Percentiles rank a stretch among this genome's conserved stretches.
phyloP scores from a whole-genome alignment of 2,113 vertebrate species.

The Menura novaehollandiae region DNA sequence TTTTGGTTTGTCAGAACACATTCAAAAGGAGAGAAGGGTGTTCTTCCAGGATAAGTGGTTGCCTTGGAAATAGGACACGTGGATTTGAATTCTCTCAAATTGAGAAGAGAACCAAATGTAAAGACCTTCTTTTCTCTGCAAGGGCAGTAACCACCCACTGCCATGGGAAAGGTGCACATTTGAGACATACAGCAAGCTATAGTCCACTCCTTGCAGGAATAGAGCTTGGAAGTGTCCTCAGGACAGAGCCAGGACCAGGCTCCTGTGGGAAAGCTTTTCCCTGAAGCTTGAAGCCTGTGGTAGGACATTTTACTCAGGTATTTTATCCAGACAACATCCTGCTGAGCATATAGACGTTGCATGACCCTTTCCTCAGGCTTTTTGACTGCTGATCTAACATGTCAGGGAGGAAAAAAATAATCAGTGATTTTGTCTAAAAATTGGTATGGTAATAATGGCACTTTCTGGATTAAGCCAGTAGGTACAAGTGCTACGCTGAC shows the following conservation, averaged over 20 bases:
- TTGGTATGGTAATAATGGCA: background rate
- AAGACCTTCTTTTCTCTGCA: background rate
- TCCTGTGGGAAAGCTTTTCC: background rate
- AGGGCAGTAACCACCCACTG: background rate
- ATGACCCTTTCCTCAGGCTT: background rate
- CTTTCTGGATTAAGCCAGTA: background rate
- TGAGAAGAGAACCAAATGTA: background rate
- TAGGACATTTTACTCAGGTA: background rate
- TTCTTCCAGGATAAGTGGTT: background rate
- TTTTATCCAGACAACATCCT: background rate
- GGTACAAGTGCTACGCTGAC: rapidly evolving
- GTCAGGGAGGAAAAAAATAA: background rate
- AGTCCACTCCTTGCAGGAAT: background rate
- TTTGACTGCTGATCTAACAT: background rate
- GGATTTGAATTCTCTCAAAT: background rate
- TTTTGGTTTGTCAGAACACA: background rate
- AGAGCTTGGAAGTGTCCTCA: background rate
- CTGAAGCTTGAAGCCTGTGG: background rate
- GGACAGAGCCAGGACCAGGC: background rate
- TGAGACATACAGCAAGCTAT: background rate
- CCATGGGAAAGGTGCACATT: background rate
- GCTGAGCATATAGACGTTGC: background rate
- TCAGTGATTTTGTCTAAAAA: background rate
- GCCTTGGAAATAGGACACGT: background rate
- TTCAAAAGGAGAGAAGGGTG: background rate